These are phyloP conservation scores for Acronicta aceris DNA, from an alignment of 2,888 invertebrate genomes.

Conservation along the genomic window DNA sequence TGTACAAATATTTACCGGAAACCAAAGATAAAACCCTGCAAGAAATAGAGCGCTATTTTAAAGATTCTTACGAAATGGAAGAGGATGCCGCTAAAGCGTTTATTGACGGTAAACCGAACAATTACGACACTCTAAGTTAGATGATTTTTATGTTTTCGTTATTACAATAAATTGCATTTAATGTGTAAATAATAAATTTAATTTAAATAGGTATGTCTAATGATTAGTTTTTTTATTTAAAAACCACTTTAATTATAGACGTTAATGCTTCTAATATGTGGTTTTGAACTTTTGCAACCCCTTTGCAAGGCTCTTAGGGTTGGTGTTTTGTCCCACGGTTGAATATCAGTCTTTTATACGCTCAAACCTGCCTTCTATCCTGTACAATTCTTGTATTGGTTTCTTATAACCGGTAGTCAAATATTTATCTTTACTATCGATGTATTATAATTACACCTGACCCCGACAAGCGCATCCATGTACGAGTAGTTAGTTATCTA, in stretches of 20 bases:
- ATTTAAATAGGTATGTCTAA: too few species aligned
- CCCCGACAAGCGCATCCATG: too few species aligned
- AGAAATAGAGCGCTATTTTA: slow-evolving; percentile 69
- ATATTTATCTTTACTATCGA: too few species aligned
- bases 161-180: slow-evolving; percentile 49
- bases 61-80: slow-evolving; percentile 47
- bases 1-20: slow-evolving; percentile 68
- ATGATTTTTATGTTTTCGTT: slow-evolving; percentile 35
- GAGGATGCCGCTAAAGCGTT: slow-evolving; percentile 53
- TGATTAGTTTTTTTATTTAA: slow-evolving; percentile 28
- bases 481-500: too few species aligned
- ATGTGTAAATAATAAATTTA: slow-evolving; percentile 42
- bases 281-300: too few species aligned
- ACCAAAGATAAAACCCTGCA: slow-evolving; percentile 70
- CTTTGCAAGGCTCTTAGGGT: too few species aligned
- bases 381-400: too few species aligned
- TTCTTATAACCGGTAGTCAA: too few species aligned
- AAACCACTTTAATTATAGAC: slow-evolving; percentile 9
- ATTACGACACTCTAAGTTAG: slow-evolving; percentile 42
- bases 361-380: too few species aligned
- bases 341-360: too few species aligned
- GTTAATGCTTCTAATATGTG: background rate
- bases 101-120: slow-evolving; percentile 49
- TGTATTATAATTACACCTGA: too few species aligned
- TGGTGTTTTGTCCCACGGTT: too few species aligned